Evolutionary conservation across 2,888 invertebrate genomes (phyloP).

Genomic region (Gasteruption jaculator): DNA sequence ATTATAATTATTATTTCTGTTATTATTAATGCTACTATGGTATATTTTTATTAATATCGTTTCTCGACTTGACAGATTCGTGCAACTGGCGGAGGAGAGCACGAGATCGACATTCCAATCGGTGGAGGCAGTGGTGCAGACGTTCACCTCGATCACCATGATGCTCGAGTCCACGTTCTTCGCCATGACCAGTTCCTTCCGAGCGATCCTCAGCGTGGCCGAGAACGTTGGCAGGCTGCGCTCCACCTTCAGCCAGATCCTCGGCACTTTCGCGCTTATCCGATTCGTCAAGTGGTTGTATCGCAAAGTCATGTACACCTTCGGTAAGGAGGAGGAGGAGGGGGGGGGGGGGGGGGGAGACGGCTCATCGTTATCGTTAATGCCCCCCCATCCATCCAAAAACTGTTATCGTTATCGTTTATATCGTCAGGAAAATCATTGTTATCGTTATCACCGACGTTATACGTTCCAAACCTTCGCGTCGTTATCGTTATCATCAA

Average conservation of each 20-base stretch:
- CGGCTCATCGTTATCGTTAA: no score
- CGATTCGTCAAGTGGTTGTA: constrained; percentile 77
- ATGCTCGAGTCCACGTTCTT: constrained; percentile 97
- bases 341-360: no score
- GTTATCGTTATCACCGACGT: no score
- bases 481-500: no score
- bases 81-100: constrained; percentile 86
- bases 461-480: no score
- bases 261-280: constrained; percentile 82
- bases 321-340: constrained; percentile 58
- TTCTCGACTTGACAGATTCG: constrained; percentile 58
- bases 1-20: constrained; percentile 2
- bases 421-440: no score
- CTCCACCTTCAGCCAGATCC: constrained; percentile 78
- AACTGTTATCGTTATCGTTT: no score
- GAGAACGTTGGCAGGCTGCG: constrained; percentile 87
- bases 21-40: neutral
- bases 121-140: constrained; percentile 86
- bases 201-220: constrained; percentile 92
- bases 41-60: neutral
- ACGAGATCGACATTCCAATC: constrained; percentile 92
- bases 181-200: constrained; percentile 91
- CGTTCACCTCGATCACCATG: constrained; percentile 90
- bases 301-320: constrained; percentile 65
- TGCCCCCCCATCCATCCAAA: no score